Conservation (phyloP, 1,140 invertebrate genomes). For the Lutraria rhynchaena region DNA sequence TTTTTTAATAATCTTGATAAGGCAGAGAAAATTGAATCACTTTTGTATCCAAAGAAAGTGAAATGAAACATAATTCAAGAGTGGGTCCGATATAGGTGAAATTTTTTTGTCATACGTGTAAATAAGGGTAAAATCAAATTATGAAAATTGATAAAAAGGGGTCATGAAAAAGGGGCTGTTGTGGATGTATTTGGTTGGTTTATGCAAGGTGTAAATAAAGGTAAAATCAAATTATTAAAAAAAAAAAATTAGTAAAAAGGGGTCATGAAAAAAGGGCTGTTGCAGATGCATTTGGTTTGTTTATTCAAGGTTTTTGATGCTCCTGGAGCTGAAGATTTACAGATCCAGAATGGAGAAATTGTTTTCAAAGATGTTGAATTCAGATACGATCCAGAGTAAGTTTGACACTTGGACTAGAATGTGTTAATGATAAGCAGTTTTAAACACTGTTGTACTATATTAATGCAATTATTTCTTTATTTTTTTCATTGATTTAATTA, state of each 20-base stretch:
- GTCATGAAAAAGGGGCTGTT: conserved; percentile 17
- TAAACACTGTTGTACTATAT: too few relatives aligned
- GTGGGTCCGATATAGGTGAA: too few relatives aligned
- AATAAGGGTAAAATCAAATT: neutral
- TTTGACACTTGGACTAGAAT: too few relatives aligned
- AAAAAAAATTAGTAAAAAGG: neutral
- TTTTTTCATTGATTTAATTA: too few relatives aligned
- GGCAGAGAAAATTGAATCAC: too few relatives aligned
- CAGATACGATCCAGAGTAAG: conserved; percentile 90
- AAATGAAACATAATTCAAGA: too few relatives aligned
- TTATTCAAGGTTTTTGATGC: conserved; percentile 86
- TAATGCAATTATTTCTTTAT: too few relatives aligned
- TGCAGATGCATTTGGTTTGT: conserved; percentile 25
- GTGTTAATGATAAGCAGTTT: too few relatives aligned
- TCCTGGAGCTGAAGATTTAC: conserved; percentile 88
- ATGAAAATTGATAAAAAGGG: neutral
- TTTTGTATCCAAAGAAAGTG: too few relatives aligned
- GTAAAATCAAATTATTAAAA: neutral
- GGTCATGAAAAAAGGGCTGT: conserved; percentile 9
- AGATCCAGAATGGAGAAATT: conserved; percentile 89
- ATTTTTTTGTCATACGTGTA: neutral
- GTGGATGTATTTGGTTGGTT: conserved; percentile 19
- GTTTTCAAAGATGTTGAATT: conserved; percentile 96
- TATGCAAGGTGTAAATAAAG: neutral
- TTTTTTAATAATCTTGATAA: too few relatives aligned